Base-by-base conservation (phyloP, 2,797 vertebrate genomes). In the Enteromius anoplus region DNA sequence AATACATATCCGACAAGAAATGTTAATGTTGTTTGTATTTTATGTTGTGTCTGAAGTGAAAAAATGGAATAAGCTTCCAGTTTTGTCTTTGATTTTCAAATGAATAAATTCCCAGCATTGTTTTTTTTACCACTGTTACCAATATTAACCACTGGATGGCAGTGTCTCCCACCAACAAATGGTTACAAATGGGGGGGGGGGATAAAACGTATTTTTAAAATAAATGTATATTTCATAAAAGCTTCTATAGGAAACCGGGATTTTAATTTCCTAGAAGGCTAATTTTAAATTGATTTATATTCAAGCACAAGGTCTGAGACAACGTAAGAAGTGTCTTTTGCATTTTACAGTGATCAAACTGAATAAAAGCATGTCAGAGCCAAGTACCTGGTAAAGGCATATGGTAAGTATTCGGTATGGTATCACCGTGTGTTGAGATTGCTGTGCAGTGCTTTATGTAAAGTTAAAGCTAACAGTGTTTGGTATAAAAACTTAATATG, bases 71-170 rank as follows among this genome's bases (percentile, higher is more conserved):
- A 29, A 75, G n/a, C 23, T 53, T 68, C 17, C n/a, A 55, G 2
- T 32, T 75, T 65, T 75, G 81, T 68, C 55, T 81, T 64, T 72
- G 19, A 60, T 65, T 75, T 81, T 66, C 49, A 82, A 29, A 55
- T 21, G 0, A 82, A 82, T 75, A 82, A 75, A 82, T 32, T 23
- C n/a, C 23, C 64, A 37, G 19, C 23, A 75, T 42, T 75, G 62
- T 75, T 70, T 51, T 66, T 10, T 51, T 55, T 10, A 26, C 14
- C 14, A 62, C 8, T 34, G 3, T 75, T 32, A 14, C 45, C 11
- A 26, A 0, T 26, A 1, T 65, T 82, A 21, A n/a, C 71, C 80
- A 29, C 32, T 66, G 45, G 80, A 53, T 51, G 80, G 60, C 21
- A 73, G 21, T 75, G 45, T 1, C 53, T 71, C 62, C 29, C 19